Evolutionary conservation across 2,888 invertebrate genomes (phyloP).

Genomic region (Prosapia bicincta): DNA sequence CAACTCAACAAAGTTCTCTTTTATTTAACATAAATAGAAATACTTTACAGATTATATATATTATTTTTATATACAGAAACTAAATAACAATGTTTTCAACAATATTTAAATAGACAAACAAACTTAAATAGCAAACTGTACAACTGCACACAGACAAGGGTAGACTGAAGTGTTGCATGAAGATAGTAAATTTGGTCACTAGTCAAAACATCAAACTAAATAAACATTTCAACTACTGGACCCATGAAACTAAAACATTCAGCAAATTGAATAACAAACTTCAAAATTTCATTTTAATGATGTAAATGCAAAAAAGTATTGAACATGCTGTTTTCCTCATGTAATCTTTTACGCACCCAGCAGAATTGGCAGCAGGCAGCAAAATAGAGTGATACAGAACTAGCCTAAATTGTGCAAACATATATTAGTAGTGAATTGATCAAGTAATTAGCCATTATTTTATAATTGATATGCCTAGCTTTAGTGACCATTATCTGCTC

Average conservation of each 20-base stretch:
- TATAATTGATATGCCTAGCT: neutral
- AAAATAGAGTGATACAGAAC: neutral
- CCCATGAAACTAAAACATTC: too few species aligned
- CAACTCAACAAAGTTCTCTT: too few species aligned
- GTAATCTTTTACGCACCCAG: neutral
- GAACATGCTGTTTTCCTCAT: neutral
- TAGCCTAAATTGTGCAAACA: neutral
- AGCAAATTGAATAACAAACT: too few species aligned
- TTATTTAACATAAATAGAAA: too few species aligned
- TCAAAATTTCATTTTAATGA: too few species aligned
- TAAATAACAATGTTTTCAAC: too few species aligned
- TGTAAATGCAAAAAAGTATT: neutral
- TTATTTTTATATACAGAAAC: too few species aligned
- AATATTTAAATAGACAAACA: too few species aligned
- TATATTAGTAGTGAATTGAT: neutral
- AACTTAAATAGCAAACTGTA: neutral
- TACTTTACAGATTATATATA: too few species aligned
- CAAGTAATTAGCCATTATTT: neutral
- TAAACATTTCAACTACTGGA: neutral
- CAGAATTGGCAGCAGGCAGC: neutral
- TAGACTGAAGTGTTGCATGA: neutral
- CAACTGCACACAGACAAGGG: neutral
- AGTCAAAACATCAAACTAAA: neutral
- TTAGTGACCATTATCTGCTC: too few species aligned
- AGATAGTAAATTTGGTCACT: neutral